Conservation (phyloP, 2,888 invertebrate genomes). For the Archips xylosteana region DNA sequence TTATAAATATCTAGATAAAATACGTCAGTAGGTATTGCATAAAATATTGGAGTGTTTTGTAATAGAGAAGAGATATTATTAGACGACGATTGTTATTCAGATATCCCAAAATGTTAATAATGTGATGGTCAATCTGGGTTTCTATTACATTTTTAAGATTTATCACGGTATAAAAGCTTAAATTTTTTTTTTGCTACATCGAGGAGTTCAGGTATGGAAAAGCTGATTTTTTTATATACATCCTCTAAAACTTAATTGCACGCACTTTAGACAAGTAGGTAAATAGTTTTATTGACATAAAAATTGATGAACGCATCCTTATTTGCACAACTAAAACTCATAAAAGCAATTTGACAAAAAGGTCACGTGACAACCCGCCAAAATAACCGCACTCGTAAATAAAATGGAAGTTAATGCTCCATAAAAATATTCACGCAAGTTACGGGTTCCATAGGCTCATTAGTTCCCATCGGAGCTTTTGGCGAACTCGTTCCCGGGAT, state of each 20-base stretch:
- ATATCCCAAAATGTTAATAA: background rate
- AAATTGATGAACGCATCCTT: background rate
- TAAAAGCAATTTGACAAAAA: slow-evolving; percentile 46
- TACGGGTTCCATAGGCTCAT: slow-evolving; percentile 77
- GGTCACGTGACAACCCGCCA: slow-evolving; percentile 64
- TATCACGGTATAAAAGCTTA: no score
- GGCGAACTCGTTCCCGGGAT: slow-evolving; percentile 80
- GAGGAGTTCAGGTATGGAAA: no score
- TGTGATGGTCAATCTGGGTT: no score
- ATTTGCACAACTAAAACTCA: slow-evolving; percentile 10
- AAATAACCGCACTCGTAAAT: slow-evolving; percentile 71
- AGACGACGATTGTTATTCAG: background rate
- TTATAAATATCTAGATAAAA: no score
- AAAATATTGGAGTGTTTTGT: background rate
- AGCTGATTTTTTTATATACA: no score
- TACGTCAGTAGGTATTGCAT: background rate
- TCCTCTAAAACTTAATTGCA: background rate
- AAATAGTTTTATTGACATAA: background rate
- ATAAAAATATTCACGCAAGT: slow-evolving; percentile 78
- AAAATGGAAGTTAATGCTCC: slow-evolving; percentile 77
- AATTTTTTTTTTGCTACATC: no score
- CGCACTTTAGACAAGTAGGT: background rate
- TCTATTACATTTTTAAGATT: no score
- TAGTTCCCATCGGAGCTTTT: slow-evolving; percentile 79
- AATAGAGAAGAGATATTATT: background rate